Evolutionary conservation across 2,888 invertebrate species (phyloP).

Genomic region (Pristionchus arcanus): DNA sequence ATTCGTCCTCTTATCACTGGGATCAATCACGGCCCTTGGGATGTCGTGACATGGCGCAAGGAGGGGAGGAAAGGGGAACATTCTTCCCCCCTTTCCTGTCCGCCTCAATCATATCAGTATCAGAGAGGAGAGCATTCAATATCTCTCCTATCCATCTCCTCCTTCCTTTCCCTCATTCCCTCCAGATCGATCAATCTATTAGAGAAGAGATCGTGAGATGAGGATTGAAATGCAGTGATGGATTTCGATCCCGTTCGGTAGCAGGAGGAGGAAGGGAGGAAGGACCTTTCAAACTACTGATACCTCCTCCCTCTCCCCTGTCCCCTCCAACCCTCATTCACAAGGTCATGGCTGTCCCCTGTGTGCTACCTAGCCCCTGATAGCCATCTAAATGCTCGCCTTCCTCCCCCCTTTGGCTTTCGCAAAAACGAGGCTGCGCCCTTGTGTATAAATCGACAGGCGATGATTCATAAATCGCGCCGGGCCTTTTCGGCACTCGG

Average conservation of each 20-base stretch:
- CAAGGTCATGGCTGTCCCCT: constrained; percentile 18
- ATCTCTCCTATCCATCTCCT: background rate
- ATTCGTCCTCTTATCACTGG: constrained; percentile 21
- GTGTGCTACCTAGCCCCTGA: constrained; percentile 21
- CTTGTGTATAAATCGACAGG: constrained; percentile 13
- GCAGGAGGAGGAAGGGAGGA: background rate
- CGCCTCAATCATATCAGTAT: constrained; percentile 44
- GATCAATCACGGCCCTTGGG: constrained; percentile 50
- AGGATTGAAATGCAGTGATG: constrained; percentile 14
- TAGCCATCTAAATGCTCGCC: constrained; percentile 32
- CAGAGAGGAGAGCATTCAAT: background rate
- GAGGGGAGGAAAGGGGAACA: background rate
- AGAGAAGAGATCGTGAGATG: background rate
- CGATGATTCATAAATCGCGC: constrained; percentile 37
- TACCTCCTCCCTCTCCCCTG: constrained; percentile 4
- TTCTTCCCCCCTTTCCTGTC: constrained; percentile 31
- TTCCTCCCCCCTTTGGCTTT: constrained; percentile 14
- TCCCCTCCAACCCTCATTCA: background rate
- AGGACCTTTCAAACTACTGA: constrained; percentile 33
- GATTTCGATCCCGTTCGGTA: background rate
- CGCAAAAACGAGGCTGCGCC: constrained; percentile 35
- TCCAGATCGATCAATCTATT: constrained; percentile 14
- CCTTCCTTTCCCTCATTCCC: background rate
- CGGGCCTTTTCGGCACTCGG: background rate
- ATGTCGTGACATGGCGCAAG: constrained; percentile 33